Conservation (phyloP, 2,113 vertebrate species). For the Oreochromis niloticus region DNA sequence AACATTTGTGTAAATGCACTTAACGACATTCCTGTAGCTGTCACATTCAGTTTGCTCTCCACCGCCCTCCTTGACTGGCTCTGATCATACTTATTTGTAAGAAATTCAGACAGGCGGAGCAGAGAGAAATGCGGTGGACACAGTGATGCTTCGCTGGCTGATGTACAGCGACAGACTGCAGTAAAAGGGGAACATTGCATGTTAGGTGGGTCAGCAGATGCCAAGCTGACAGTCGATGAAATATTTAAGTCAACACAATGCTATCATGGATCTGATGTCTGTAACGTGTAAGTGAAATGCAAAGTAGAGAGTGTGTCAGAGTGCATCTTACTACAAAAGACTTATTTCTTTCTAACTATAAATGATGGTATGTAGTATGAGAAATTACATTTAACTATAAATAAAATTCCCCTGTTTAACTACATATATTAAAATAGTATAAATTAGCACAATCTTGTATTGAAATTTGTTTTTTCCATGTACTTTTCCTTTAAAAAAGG, state of each 20-base stretch:
- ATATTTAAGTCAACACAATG: constrained; percentile 79
- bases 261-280: constrained; percentile 74
- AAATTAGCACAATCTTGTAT: neutral
- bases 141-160: constrained; percentile 66
- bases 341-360: neutral
- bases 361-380: fast-evolving
- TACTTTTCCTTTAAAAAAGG: neutral
- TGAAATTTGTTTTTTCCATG: neutral
- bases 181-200: constrained; percentile 68
- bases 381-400: neutral
- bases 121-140: neutral
- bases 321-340: neutral
- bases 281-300: constrained; percentile 43
- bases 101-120: constrained; percentile 51
- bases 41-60: neutral
- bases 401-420: neutral
- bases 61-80: constrained; percentile 22
- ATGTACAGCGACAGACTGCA: constrained; percentile 69
- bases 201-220: constrained; percentile 77
- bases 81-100: constrained; percentile 60
- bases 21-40: neutral
- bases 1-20: neutral
- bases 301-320: neutral
- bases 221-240: constrained; percentile 79
- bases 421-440: neutral